phyloP scores from a whole-genome alignment of 2,888 invertebrate genomes.

The Ephialtes manifestator region DNA sequence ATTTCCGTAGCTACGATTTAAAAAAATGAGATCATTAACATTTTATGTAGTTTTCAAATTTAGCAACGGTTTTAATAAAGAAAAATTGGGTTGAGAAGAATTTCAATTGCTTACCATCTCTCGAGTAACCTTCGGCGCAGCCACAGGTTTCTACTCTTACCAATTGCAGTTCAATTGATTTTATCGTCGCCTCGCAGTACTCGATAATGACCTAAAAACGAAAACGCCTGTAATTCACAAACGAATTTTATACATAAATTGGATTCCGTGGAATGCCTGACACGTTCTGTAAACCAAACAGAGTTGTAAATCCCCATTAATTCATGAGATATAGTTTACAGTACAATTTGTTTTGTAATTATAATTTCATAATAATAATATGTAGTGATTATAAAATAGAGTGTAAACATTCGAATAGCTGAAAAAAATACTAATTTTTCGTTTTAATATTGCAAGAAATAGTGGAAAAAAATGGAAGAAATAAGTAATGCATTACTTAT shows the following conservation, averaged over 20 bases:
- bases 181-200: slow-evolving; percentile 93
- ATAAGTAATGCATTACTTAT: too few relatives aligned
- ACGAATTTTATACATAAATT: neutral
- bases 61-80: neutral
- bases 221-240: neutral
- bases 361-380: too few relatives aligned
- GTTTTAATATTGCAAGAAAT: too few relatives aligned
- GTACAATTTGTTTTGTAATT: too few relatives aligned
- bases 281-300: too few relatives aligned
- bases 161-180: slow-evolving; percentile 97
- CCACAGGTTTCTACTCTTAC: slow-evolving; percentile 98
- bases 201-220: slow-evolving; percentile 90
- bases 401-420: too few relatives aligned
- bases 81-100: neutral
- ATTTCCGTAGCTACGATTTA: slow-evolving; percentile 97
- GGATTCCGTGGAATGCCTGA: too few relatives aligned
- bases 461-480: too few relatives aligned
- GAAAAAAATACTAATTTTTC: too few relatives aligned
- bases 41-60: slow-evolving; percentile 28
- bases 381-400: too few relatives aligned
- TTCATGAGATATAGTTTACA: too few relatives aligned
- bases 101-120: slow-evolving; percentile 91
- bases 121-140: slow-evolving; percentile 95
- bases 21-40: slow-evolving; percentile 35
- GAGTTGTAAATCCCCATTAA: too few relatives aligned